phyloP scores from a whole-genome alignment of 2,113 vertebrate species.

The Hydrochoerus hydrochaeris region DNA sequence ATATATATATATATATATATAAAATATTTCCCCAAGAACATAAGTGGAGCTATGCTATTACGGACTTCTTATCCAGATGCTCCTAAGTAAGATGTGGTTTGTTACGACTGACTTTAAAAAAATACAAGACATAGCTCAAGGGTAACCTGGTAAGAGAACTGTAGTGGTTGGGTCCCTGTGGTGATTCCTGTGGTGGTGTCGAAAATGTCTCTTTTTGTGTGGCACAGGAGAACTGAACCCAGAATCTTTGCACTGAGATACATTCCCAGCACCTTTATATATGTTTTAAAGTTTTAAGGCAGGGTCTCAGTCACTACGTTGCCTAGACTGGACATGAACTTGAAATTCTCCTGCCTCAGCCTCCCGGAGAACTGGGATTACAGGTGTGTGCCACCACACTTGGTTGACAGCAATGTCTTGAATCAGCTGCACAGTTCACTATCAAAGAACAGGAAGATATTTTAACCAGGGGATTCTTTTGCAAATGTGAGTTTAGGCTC shows the following conservation, averaged over 20 bases:
- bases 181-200: not conserved
- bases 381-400: not conserved
- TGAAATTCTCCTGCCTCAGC: not conserved
- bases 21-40: not conserved
- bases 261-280: not conserved
- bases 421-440: not conserved
- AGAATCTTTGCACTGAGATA: not conserved
- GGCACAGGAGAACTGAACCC: not conserved
- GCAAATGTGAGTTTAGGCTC: not conserved
- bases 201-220: not conserved
- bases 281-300: not conserved
- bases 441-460: conserved; percentile 32
- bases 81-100: conserved; percentile 18
- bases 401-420: not conserved
- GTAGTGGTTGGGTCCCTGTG: not conserved
- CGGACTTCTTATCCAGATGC: conserved; percentile 6
- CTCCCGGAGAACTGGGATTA: not conserved
- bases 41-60: not conserved
- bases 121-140: not conserved
- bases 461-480: not conserved
- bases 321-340: not conserved
- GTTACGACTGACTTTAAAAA: conserved; percentile 1
- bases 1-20: not conserved
- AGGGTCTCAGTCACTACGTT: not conserved
- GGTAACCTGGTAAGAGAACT: not conserved